Conservation (phyloP, 2,888 invertebrate genomes). For the Watsonalla cultraria region DNA sequence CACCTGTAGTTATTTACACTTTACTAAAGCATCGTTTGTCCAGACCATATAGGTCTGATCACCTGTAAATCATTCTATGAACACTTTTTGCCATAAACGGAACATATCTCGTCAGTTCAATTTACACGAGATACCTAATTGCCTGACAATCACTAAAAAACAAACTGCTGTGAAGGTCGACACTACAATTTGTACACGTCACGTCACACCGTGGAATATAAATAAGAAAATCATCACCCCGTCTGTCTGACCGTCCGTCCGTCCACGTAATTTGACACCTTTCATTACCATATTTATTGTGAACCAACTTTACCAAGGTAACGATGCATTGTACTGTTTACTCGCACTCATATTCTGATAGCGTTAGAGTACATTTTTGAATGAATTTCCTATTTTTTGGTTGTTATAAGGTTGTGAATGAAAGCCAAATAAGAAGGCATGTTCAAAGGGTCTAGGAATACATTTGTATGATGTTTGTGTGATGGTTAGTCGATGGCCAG, state of each 20-base stretch:
- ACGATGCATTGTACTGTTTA: background rate
- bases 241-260: conserved; percentile 48
- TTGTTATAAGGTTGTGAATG: conserved; percentile 16
- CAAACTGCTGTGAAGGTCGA: conserved; percentile 51
- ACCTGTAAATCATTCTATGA: background rate
- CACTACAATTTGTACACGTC: conserved; percentile 56
- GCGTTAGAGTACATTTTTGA: conserved; percentile 15
- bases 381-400: background rate
- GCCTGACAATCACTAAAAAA: conserved; percentile 28
- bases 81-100: background rate
- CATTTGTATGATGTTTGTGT: conserved; percentile 17
- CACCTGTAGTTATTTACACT: no score
- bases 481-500: conserved; percentile 29
- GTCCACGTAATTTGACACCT: conserved; percentile 73
- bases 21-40: background rate
- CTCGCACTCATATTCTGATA: conserved; percentile 6
- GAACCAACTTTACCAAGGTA: conserved; percentile 25
- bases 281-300: conserved; percentile 77
- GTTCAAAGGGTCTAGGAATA: conserved; percentile 32
- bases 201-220: conserved; percentile 39
- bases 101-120: background rate
- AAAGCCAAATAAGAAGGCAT: conserved; percentile 49
- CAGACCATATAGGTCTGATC: background rate
- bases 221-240: conserved; percentile 61
- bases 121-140: conserved; percentile 22